phyloP scores from a whole-genome alignment of 2,888 invertebrate genomes.

The Acleris laterana region DNA sequence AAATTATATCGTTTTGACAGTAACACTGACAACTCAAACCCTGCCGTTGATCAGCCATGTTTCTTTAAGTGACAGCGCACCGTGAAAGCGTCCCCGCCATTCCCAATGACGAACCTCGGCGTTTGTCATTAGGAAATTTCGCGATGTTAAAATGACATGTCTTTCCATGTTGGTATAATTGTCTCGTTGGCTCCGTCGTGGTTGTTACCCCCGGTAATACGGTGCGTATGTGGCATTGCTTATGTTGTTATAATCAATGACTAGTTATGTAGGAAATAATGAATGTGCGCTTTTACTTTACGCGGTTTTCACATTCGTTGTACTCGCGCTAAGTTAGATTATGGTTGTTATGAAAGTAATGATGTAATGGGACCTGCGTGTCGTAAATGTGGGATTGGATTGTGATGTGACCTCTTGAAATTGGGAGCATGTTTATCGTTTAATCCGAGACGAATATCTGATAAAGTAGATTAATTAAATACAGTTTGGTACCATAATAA shows the following conservation, averaged over 20 bases:
- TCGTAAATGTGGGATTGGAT: no score
- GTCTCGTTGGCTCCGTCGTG: slow-evolving; percentile 28
- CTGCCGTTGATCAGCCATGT: not conserved
- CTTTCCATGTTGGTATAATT: slow-evolving; percentile 31
- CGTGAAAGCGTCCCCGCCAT: slow-evolving; percentile 8
- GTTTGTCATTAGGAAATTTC: slow-evolving; percentile 24
- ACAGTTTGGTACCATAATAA: no score
- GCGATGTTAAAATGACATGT: slow-evolving; percentile 37
- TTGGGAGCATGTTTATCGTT: no score
- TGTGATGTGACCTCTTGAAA: no score
- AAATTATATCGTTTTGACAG: no score
- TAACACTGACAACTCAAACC: not conserved
- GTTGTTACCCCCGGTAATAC: slow-evolving; percentile 32
- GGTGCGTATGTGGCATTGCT: slow-evolving; percentile 15
- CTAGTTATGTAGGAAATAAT: slow-evolving; percentile 1
- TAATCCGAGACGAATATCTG: no score
- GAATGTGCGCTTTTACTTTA: slow-evolving; percentile 1
- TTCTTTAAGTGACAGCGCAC: slow-evolving; percentile 6
- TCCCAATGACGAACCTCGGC: slow-evolving; percentile 4
- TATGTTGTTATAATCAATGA: slow-evolving; percentile 34
- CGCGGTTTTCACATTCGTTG: not conserved
- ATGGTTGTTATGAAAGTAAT: no score
- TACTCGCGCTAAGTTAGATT: no score
- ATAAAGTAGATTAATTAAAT: no score
- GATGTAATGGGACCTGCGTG: no score